A percentile compares a stretch with the other conserved stretches of the same genome.
These are phyloP conservation scores for Himalopsyche phryganea DNA, from an alignment of 1,140 invertebrate genomes.

Conservation along the genomic window DNA sequence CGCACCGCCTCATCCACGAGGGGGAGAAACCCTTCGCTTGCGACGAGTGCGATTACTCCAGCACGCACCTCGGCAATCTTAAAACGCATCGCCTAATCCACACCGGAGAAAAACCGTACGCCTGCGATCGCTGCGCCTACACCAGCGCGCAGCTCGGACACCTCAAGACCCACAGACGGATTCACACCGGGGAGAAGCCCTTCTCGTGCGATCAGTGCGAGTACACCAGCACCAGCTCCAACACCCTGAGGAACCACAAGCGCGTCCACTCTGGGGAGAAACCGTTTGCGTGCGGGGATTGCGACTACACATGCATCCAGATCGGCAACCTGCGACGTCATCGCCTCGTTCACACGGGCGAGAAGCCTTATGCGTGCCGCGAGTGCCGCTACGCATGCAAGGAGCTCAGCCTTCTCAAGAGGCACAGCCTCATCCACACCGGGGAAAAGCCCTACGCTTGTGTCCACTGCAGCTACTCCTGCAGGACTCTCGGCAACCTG, in stretches of 20 bases:
- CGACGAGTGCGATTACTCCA: neutral
- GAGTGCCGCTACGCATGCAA: slow-evolving; percentile 5
- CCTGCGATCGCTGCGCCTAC: slow-evolving; percentile 8
- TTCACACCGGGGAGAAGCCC: slow-evolving; percentile 6
- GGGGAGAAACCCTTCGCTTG: slow-evolving; percentile 5
- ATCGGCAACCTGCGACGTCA: slow-evolving; percentile 6
- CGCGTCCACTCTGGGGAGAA: slow-evolving; percentile 11
- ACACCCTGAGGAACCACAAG: slow-evolving; percentile 8
- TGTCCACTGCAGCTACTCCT: slow-evolving; percentile 5
- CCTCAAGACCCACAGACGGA: neutral
- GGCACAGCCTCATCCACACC: slow-evolving; percentile 13
- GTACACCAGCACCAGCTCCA: neutral
- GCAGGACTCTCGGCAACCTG: neutral
- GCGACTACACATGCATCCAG: slow-evolving; percentile 11
- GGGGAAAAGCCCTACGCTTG: slow-evolving; percentile 18
- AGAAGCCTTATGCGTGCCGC: slow-evolving; percentile 10
- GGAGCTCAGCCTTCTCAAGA: slow-evolving; percentile 2
- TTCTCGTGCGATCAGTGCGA: slow-evolving; percentile 4
- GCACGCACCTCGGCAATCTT: neutral
- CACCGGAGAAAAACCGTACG: neutral
- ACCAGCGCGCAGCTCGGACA: neutral
- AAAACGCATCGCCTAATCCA: slow-evolving; percentile 5
- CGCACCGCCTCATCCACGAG: too few species aligned
- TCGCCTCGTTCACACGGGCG: slow-evolving; percentile 8
- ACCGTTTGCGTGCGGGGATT: slow-evolving; percentile 7